Percentiles rank a stretch among this genome's conserved stretches.
phyloP scores from a whole-genome alignment of 1,140 invertebrate genomes.

The Trachymyrmex septentrionalis region DNA sequence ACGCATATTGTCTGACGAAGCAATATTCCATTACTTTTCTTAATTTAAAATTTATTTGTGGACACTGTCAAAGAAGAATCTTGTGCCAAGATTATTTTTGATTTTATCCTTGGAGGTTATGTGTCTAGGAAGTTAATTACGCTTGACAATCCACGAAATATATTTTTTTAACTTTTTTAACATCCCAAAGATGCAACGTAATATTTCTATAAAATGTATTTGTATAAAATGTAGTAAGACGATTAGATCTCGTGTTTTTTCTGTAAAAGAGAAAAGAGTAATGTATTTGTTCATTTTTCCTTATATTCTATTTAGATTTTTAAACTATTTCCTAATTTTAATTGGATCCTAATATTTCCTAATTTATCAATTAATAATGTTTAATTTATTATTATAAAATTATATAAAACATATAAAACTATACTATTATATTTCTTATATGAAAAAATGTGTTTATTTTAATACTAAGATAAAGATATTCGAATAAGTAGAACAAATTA shows the following conservation, averaged over 20 bases:
- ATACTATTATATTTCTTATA: neutral
- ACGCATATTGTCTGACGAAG: slow-evolving; percentile 18
- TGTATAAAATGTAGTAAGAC: neutral
- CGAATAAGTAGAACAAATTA: slow-evolving; percentile 30
- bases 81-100: slow-evolving; percentile 78
- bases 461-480: neutral
- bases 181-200: neutral
- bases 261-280: slow-evolving; percentile 3
- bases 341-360: neutral
- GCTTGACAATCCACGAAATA: neutral
- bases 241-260: slow-evolving; percentile 13
- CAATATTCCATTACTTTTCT: slow-evolving; percentile 24
- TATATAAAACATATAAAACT: neutral
- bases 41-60: slow-evolving; percentile 70
- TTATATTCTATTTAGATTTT: slow-evolving; percentile 22
- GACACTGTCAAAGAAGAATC: slow-evolving; percentile 53
- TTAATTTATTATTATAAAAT: neutral
- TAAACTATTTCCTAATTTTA: neutral
- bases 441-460: neutral
- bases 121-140: slow-evolving; percentile 20
- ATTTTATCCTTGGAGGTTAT: slow-evolving; percentile 65
- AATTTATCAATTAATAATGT: neutral
- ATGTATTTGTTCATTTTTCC: slow-evolving; percentile 43
- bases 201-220: slow-evolving; percentile 20
- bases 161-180: neutral